A percentile compares a stretch with the other conserved stretches of the same genome.
Evolutionary conservation across 2,888 invertebrate species (phyloP).

Genomic region (Drosophila gaucha): DNA sequence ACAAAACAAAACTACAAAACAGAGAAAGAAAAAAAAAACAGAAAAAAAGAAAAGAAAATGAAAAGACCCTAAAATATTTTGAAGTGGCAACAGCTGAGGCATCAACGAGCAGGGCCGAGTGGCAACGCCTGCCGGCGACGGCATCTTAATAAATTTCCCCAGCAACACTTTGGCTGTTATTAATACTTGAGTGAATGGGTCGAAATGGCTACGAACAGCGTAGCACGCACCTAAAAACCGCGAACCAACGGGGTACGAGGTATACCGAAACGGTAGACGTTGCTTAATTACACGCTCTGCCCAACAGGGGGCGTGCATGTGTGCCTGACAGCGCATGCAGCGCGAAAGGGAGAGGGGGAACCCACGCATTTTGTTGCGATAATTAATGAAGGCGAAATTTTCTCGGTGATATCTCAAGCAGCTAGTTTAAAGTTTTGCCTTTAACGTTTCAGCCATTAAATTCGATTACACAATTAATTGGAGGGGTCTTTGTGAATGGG

Average conservation of each 20-base stretch:
- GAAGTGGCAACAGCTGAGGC: conserved; percentile 71
- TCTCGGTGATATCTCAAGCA: conserved; percentile 25
- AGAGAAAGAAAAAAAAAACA: conserved; percentile 12
- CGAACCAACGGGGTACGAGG: conserved; percentile 43
- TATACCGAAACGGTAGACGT: conserved; percentile 25
- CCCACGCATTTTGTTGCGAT: conserved; percentile 22
- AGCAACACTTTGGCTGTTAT: conserved; percentile 79
- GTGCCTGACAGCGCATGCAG: conserved; percentile 38
- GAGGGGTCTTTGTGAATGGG: background rate
- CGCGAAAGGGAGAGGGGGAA: background rate
- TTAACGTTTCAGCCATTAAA: conserved; percentile 31
- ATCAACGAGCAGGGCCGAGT: conserved; percentile 30
- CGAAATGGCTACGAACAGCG: conserved; percentile 33
- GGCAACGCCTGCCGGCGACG: conserved; percentile 52
- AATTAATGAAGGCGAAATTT: conserved; percentile 45
- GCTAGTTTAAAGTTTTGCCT: conserved; percentile 52
- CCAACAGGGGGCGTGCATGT: conserved; percentile 34
- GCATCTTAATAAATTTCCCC: conserved; percentile 77
- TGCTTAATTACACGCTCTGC: conserved; percentile 70
- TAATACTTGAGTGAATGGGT: conserved; percentile 72
- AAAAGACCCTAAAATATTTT: conserved; percentile 19
- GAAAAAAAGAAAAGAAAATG: background rate
- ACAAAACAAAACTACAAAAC: conserved; percentile 22
- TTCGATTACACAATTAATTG: conserved; percentile 67
- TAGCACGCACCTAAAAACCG: conserved; percentile 71